Conservation (phyloP, 2,113 vertebrate species). For the Etheostoma spectabile region DNA sequence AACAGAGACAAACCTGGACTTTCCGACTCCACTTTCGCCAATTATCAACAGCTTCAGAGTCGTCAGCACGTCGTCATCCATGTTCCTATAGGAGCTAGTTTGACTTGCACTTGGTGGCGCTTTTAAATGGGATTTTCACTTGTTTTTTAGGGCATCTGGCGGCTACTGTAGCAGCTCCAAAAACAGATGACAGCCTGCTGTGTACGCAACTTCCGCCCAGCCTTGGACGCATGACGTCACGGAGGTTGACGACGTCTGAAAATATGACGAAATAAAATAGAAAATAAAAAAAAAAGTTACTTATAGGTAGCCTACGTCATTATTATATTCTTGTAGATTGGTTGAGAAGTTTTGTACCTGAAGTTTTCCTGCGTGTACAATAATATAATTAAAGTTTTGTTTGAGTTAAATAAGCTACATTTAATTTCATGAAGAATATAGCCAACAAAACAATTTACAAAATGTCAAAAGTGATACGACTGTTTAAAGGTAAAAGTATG, state of each 20-base stretch:
- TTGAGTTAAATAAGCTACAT: neutral
- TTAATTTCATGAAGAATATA: neutral
- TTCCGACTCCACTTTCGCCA: slow-evolving; percentile 97
- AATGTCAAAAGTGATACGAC: neutral
- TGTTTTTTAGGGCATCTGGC: slow-evolving; percentile 28
- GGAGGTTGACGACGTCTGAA: neutral
- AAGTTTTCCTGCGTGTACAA: neutral
- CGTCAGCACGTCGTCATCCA: slow-evolving; percentile 97
- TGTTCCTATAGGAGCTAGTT: slow-evolving; percentile 57
- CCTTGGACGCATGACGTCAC: slow-evolving; percentile 45
- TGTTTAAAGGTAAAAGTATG: no score
- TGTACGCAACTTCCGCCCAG: slow-evolving; percentile 62
- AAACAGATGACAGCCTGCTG: slow-evolving; percentile 35
- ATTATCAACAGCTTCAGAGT: slow-evolving; percentile 97
- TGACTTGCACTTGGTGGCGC: neutral
- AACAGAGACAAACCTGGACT: slow-evolving; percentile 89
- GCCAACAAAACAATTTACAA: no score
- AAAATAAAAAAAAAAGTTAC: neutral
- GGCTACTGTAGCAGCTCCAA: slow-evolving; percentile 32
- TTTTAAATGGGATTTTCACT: neutral
- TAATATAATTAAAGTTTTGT: neutral
- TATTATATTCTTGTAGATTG: neutral
- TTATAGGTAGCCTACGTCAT: neutral
- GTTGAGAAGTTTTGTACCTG: neutral
- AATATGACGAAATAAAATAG: neutral